phyloP scores from a whole-genome alignment of 2,113 vertebrate genomes.

The Rissa tridactyla region DNA sequence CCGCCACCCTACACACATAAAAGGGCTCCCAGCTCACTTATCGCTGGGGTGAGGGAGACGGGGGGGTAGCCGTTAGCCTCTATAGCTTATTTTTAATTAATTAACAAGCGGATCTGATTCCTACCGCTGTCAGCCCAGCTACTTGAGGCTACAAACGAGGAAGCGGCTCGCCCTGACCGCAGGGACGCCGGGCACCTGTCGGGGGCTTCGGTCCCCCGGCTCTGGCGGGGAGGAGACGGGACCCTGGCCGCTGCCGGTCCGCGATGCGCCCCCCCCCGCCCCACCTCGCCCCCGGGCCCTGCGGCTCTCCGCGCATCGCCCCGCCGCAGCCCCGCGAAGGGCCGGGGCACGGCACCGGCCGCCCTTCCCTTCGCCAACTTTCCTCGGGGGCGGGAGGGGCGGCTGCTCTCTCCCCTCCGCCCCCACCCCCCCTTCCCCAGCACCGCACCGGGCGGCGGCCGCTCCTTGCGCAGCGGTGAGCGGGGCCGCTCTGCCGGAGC shows the following conservation, averaged over 20 bases:
- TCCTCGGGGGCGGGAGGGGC: neutral
- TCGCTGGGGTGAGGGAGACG: neutral
- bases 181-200: neutral
- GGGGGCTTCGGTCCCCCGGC: neutral
- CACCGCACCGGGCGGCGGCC: neutral
- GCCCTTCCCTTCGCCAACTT: neutral
- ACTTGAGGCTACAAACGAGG: accelerated
- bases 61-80: accelerated
- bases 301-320: neutral
- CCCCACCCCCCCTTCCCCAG: neutral
- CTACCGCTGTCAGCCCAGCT: neutral
- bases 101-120: accelerated
- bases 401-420: too few relatives aligned
- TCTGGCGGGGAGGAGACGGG: neutral
- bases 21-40: neutral
- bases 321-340: neutral
- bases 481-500: neutral
- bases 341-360: neutral
- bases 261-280: too few relatives aligned
- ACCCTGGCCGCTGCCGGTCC: neutral
- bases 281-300: neutral
- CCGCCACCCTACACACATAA: accelerated
- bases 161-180: neutral
- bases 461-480: neutral
- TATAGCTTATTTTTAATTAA: neutral